A percentile compares a stretch with the other conserved stretches of the same genome.
These are phyloP conservation scores for Chloroceryle aenea DNA, from an alignment of 2,113 vertebrate species.

Conservation along the genomic window DNA sequence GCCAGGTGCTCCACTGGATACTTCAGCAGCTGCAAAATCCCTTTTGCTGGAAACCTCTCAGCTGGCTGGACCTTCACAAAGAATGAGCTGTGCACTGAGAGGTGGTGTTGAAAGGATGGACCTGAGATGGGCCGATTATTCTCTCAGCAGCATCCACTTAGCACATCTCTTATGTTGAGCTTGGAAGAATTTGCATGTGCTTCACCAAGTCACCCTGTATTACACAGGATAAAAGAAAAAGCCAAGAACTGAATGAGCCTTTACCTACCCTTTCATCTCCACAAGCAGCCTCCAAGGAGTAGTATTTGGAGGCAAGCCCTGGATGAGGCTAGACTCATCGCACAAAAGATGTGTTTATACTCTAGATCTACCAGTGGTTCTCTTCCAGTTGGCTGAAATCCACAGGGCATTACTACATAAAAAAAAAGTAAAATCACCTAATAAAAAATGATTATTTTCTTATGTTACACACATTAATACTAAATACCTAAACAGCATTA, in stretches of 20 bases:
- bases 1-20: background rate
- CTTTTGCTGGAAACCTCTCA: background rate
- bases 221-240: background rate
- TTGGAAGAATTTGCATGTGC: background rate
- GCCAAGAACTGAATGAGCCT: background rate
- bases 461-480: background rate
- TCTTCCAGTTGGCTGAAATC: background rate
- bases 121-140: background rate
- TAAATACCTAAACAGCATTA: background rate
- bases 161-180: background rate
- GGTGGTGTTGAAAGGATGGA: background rate
- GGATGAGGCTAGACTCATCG: background rate
- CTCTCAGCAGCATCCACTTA: constrained; percentile 3
- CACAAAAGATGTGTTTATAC: background rate
- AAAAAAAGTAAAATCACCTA: background rate
- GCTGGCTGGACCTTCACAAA: background rate
- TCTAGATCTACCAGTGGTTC: background rate
- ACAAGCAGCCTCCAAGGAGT: background rate
- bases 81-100: background rate
- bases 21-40: constrained; percentile 19
- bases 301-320: background rate
- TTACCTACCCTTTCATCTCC: background rate
- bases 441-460: background rate
- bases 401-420: background rate
- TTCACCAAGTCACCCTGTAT: background rate